phyloP scores from a whole-genome alignment of 2,888 invertebrate genomes.

The Melanotus villosus region DNA sequence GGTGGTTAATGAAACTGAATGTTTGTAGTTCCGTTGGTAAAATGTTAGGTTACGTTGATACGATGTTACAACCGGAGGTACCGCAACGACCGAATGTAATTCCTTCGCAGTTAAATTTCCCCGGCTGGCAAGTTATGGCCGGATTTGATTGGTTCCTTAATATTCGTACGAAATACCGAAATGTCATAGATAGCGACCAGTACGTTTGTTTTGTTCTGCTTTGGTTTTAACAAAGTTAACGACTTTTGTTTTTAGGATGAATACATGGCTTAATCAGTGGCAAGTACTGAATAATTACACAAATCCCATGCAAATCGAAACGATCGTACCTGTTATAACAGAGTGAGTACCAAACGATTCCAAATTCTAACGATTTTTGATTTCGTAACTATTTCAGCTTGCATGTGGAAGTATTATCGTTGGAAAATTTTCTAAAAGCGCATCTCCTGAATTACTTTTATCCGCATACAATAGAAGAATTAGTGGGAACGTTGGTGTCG shows the following conservation, averaged over 20 bases:
- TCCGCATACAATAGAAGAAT: constrained; percentile 74
- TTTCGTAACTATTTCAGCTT: constrained; percentile 66
- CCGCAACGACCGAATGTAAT: constrained; percentile 67
- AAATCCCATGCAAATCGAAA: constrained; percentile 76
- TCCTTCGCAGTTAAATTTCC: constrained; percentile 69
- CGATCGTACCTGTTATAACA: constrained; percentile 71
- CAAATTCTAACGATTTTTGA: too few species aligned
- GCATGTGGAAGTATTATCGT: constrained; percentile 69
- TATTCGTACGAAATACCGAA: constrained; percentile 69
- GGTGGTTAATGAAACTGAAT: too few species aligned
- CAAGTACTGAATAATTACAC: constrained; percentile 77
- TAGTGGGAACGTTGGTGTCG: constrained; percentile 72
- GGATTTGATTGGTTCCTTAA: constrained; percentile 71
- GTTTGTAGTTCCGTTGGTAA: constrained; percentile 62
- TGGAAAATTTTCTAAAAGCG: constrained; percentile 71
- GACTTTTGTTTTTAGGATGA: constrained; percentile 70
- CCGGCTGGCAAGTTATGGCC: constrained; percentile 68
- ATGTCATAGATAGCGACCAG: constrained; percentile 72
- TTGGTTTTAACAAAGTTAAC: background rate
- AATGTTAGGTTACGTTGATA: constrained; percentile 67
- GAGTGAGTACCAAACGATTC: constrained; percentile 69
- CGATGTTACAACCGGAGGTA: constrained; percentile 63
- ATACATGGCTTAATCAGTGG: constrained; percentile 81
- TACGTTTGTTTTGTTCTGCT: too few species aligned
- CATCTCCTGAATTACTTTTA: constrained; percentile 73